Evolutionary conservation across 2,888 invertebrate species (phyloP).

Genomic region (Anagyrus pseudococci): DNA sequence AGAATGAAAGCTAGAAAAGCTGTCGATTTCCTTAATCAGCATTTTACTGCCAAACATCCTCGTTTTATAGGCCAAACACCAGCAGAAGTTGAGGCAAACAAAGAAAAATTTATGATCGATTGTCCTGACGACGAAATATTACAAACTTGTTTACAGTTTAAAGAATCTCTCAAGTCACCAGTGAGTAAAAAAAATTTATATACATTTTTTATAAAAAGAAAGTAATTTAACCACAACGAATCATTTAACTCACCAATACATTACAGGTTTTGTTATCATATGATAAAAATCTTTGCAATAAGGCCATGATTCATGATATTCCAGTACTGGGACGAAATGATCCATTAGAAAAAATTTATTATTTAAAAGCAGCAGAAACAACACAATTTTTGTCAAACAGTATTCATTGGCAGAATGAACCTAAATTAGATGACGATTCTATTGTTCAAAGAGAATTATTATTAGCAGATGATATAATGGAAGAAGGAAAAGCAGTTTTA

Average conservation of each 20-base stretch:
- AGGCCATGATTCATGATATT: conserved; percentile 57
- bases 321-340: conserved; percentile 50
- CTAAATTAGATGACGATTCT: conserved; percentile 30
- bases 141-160: conserved; percentile 61
- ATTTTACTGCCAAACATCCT: conserved; percentile 54
- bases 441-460: conserved; percentile 42
- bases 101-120: conserved; percentile 46
- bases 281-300: conserved; percentile 60
- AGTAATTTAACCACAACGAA: too few relatives aligned
- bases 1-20: conserved; percentile 51
- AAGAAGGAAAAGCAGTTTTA: conserved; percentile 47
- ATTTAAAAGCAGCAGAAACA: conserved; percentile 42
- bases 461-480: conserved; percentile 48
- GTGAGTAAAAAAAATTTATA: conserved; percentile 46
- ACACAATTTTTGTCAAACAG: conserved; percentile 35
- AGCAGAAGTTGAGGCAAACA: conserved; percentile 50
- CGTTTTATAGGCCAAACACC: conserved; percentile 56
- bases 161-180: conserved; percentile 48
- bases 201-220: too few relatives aligned
- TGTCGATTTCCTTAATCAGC: conserved; percentile 52
- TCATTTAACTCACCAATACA: too few relatives aligned
- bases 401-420: conserved; percentile 24
- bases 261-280: conserved; percentile 56
- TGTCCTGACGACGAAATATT: conserved; percentile 63
- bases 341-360: conserved; percentile 53